A percentile compares a stretch with the other conserved stretches of the same genome.
These are phyloP conservation scores for Ceratitis capitata DNA, from an alignment of 1,140 invertebrate genomes.

Conservation along the genomic window DNA sequence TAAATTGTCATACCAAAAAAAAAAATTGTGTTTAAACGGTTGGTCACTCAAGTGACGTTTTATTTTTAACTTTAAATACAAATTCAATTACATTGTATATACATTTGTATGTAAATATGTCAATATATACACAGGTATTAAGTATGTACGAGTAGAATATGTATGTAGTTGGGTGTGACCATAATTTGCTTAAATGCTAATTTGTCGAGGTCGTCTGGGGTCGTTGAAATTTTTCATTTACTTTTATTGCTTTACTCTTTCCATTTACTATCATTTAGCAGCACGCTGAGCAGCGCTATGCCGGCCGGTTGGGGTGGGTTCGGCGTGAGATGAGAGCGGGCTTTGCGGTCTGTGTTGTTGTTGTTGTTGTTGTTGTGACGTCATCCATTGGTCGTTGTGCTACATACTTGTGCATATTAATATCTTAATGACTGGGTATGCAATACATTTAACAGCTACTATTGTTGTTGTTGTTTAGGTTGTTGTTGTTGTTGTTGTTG, in stretches of 20 bases:
- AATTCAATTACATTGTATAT: too few relatives aligned
- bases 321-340: not conserved
- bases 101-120: not conserved
- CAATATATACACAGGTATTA: not conserved
- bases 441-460: too few relatives aligned
- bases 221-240: not conserved
- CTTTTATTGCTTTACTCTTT: not conserved
- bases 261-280: not conserved
- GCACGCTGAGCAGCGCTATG: not conserved
- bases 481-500: not conserved
- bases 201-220: constrained; percentile 12
- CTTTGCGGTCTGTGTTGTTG: not conserved
- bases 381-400: not conserved
- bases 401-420: not conserved
- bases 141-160: not conserved
- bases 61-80: too few relatives aligned
- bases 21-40: too few relatives aligned
- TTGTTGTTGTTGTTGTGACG: too few relatives aligned
- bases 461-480: not conserved
- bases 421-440: not conserved
- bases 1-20: too few relatives aligned
- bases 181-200: constrained; percentile 9
- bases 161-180: not conserved
- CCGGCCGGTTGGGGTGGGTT: not conserved
- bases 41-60: too few relatives aligned